These are phyloP conservation scores for Plebejus argus DNA, from an alignment of 2,888 invertebrate species.

Conservation along the genomic window DNA sequence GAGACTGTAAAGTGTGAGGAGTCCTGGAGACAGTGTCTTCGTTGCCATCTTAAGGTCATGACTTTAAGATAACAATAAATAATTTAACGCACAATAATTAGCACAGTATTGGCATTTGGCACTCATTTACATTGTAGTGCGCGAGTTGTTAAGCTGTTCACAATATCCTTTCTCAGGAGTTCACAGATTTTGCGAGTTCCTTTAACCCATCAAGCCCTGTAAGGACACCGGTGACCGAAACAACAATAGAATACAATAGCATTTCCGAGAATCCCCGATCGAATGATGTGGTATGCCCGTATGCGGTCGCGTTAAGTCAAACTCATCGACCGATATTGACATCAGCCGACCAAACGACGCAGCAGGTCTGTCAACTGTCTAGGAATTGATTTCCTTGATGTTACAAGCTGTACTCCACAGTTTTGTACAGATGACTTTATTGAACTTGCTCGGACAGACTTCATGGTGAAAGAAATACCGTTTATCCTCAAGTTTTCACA, in stretches of 20 bases:
- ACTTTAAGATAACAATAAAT: neutral
- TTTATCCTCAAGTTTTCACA: neutral
- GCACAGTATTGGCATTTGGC: neutral
- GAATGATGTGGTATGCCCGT: too few relatives aligned
- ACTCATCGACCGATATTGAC: too few relatives aligned
- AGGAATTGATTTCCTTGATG: too few relatives aligned
- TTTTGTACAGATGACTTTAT: neutral
- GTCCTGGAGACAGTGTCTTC: neutral
- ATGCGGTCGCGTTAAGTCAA: too few relatives aligned
- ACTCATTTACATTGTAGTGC: neutral
- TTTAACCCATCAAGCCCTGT: neutral
- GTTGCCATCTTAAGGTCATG: neutral
- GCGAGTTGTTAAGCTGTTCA: neutral
- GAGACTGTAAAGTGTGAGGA: too few relatives aligned
- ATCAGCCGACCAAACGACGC: too few relatives aligned
- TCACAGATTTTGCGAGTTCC: neutral
- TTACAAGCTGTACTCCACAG: too few relatives aligned
- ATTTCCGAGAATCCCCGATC: too few relatives aligned
- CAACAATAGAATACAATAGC: too few relatives aligned
- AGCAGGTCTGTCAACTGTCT: too few relatives aligned
- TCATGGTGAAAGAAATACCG: neutral
- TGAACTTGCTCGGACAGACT: neutral
- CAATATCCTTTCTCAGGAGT: too few relatives aligned
- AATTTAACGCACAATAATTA: neutral
- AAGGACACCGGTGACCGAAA: too few relatives aligned